Base-by-base conservation (phyloP, 2,113 vertebrate species). In the Neolamprologus sp. region DNA sequence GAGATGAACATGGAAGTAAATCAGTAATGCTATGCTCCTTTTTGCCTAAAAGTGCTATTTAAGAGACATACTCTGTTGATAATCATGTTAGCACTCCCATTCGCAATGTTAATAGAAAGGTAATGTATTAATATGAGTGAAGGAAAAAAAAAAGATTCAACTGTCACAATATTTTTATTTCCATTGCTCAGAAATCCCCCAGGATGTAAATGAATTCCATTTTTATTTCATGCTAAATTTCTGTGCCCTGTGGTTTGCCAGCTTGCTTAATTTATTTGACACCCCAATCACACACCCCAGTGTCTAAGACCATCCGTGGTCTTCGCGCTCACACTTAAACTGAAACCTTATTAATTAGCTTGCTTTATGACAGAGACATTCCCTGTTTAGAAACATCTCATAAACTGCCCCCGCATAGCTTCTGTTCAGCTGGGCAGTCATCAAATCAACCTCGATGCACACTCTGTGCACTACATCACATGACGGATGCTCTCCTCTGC, bases 331-430 rank as follows among this genome's bases (percentile, higher is more conserved):
- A 9, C 26, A 82, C 73, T 91, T 80, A 83, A 86, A 86, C 88
- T 81, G 84, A 93, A 89, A 89, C 71, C 91, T 90, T 87, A 93
- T 95, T 96, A 95, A 96, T 96, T 94, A 95, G 90, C 93, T 94
- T 94, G 94, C 93, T 93, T 94, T 91, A 92, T 82, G 93, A 89
- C 91, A 88, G 87, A 93, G 80, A 68, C 87, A 7, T 91, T 87
- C 80, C 90, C 87, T 87, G 89, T 93, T 90, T 85, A 91, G 91
- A 87, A 49, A 60, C 86, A 75, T 86, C 89, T 88, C 92, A 80
- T 94, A 93, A 93, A 90, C 87, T 30, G 19, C 88, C 92, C 85
- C 89, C 58, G 11, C 82, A 28, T 83, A 65, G 60, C 90, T 49
- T 89, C 81, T 87, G 83, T 83, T 90, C 88, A 93, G 19, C 89